phyloP scores from a whole-genome alignment of 2,113 vertebrate species.

The Brachyhypopomus gauderio region DNA sequence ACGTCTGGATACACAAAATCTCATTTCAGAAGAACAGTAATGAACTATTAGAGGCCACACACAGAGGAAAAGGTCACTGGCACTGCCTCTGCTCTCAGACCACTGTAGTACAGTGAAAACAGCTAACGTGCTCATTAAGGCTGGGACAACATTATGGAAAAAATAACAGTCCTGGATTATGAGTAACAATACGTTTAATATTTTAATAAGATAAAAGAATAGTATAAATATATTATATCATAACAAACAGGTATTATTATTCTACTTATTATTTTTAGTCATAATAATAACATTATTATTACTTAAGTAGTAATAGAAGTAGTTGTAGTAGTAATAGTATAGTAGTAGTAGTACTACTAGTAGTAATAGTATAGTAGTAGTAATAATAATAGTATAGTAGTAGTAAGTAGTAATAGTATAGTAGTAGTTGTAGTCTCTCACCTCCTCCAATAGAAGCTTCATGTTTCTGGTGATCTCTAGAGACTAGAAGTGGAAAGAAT shows the following conservation, averaged over 20 bases:
- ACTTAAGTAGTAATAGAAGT: background rate
- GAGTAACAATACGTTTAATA: too few species aligned
- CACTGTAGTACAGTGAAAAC: background rate
- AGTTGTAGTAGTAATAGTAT: too few species aligned
- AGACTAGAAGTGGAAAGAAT: conserved; percentile 62
- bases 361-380: background rate
- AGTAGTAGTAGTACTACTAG: background rate
- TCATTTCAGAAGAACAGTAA: conserved; percentile 13
- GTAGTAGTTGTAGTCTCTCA: conserved; percentile 48
- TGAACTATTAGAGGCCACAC: background rate
- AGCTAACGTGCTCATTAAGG: background rate
- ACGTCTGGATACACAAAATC: conserved; percentile 16
- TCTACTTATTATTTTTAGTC: too few species aligned
- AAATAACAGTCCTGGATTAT: too few species aligned
- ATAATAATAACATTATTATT: too few species aligned
- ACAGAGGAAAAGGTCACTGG: background rate
- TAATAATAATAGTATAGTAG: background rate
- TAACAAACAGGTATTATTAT: too few species aligned
- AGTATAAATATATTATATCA: too few species aligned
- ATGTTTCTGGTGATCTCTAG: conserved; percentile 79
- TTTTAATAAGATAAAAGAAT: too few species aligned
- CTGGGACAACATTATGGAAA: background rate
- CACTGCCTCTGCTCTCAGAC: background rate
- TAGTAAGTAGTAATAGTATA: background rate
- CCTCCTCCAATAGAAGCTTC: conserved; percentile 77